Evolutionary conservation across 1,140 invertebrate species (phyloP).

Genomic region (Idris sp.): DNA sequence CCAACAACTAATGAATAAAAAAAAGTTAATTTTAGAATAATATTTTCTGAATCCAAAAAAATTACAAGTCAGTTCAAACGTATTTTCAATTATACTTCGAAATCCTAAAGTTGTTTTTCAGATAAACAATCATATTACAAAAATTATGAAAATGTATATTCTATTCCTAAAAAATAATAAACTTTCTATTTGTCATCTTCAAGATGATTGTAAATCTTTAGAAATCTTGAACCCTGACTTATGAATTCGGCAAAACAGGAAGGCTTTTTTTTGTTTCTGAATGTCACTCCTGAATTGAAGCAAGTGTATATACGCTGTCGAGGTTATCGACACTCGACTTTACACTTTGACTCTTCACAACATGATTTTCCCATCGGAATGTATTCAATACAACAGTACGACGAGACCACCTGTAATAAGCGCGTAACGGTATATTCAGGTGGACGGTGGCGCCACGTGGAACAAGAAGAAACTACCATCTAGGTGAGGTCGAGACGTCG

Average conservation of each 20-base stretch:
- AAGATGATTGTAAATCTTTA: too few species aligned
- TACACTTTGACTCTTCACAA: conserved; percentile 47
- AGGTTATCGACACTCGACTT: conserved; percentile 57
- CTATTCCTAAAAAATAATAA: too few species aligned
- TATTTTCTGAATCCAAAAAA: too few species aligned
- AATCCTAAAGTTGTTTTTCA: too few species aligned
- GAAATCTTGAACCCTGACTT: too few species aligned
- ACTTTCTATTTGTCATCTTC: too few species aligned
- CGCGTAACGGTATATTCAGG: conserved; percentile 71
- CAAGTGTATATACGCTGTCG: conserved; percentile 35
- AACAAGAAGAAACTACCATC: conserved; percentile 64
- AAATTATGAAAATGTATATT: too few species aligned
- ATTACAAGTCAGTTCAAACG: too few species aligned
- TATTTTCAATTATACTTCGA: too few species aligned
- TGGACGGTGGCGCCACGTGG: conserved; percentile 74
- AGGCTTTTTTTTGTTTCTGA: conserved; percentile 1
- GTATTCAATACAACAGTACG: conserved; percentile 58
- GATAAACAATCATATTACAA: too few species aligned
- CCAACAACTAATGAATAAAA: too few species aligned
- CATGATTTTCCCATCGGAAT: conserved; percentile 59
- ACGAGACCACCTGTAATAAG: conserved; percentile 70
- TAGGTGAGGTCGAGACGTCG: conserved; percentile 78
- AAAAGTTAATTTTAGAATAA: too few species aligned
- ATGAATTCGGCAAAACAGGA: neutral
- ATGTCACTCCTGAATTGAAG: conserved; percentile 8